A percentile compares a stretch with the other conserved stretches of the same genome.
Conservation (phyloP, 2,797 vertebrate species). For the Leucoraja ocellata region DNA sequence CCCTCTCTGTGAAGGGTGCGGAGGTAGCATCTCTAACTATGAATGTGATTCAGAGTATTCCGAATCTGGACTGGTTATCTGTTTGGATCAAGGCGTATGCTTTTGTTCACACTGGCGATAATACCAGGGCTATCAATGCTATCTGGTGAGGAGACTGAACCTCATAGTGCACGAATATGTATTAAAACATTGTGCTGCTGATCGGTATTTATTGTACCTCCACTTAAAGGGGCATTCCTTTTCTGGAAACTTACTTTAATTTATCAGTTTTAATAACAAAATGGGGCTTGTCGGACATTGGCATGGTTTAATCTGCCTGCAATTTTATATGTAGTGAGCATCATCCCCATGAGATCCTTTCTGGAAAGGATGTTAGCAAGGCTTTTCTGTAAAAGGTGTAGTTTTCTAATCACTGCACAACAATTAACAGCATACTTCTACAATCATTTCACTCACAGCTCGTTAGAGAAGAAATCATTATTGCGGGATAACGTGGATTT, state of each 20-base stretch:
- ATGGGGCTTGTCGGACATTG: too few relatives aligned
- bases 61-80: constrained; percentile 94
- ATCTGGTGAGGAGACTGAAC: constrained; percentile 75
- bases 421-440: background rate
- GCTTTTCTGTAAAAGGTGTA: background rate
- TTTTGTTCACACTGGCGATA: constrained; percentile 90
- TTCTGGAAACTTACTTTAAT: background rate
- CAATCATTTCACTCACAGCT: constrained; percentile 58
- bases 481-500: constrained; percentile 92
- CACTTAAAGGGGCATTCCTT: background rate
- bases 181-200: background rate
- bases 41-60: constrained; percentile 92
- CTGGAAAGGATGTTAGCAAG: background rate
- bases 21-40: constrained; percentile 97
- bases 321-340: background rate
- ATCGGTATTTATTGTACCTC: background rate
- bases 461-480: constrained; percentile 94
- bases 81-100: constrained; percentile 98
- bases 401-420: background rate
- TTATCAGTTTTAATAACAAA: background rate
- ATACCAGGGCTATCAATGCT: constrained; percentile 91
- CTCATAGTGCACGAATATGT: background rate
- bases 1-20: constrained; percentile 91
- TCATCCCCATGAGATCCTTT: background rate
- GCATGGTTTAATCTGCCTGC: too few relatives aligned